Evolutionary conservation across 2,113 vertebrate species (phyloP), one percentile per base, ranked within the genome.

Genomic region (Zapornia atra): DNA sequence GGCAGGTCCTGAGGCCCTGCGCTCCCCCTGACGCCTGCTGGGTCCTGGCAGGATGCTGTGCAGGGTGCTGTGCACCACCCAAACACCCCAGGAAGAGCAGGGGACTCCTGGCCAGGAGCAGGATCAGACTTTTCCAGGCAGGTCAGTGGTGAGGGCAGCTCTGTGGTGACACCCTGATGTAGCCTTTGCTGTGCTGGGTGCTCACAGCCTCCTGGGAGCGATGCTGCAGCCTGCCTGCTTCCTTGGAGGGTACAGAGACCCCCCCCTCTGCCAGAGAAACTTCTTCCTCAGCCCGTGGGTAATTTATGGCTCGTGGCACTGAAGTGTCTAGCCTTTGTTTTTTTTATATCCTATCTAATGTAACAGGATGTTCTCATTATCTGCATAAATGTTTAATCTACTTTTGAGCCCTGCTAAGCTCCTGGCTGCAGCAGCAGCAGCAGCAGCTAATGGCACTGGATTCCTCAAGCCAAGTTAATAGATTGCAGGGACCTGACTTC

Each of bases 331-430:
- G 92, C 90, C 94, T 90, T 96, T 92, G 78, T 96, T 97, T 95
- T 95, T 97, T 97, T 96, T 82, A 96, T 95, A 92, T 92, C 96
- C 84, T 28, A 36, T 86, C 93, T 95, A 70, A 96, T 92, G 69
- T 97, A 88, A 96, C 95, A 95, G 86, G 92, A 95, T 96, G 96
- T 96, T 96, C 96, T 96, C 96, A 97, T 97, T 96, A 96, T 84
- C 90, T 85, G 12, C 57, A 97, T 96, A 71, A 93, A 97, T 96
- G 92, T 96, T 97, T 97, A 93, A 96, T 96, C 88, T 78, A 28
- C 88, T 96, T 90, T 61, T 65, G 95, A 86, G 53, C 88, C 90
- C 29, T 82, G 69, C 73, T 82, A 70, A 90, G 92, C 87, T 87
- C 72, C 88, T 73, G 81, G 69, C 95, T 93, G 88, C 79, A 40